Base-by-base conservation (phyloP, 53 echinoderm and acorn worm genomes). In the Antedon mediterranea region DNA sequence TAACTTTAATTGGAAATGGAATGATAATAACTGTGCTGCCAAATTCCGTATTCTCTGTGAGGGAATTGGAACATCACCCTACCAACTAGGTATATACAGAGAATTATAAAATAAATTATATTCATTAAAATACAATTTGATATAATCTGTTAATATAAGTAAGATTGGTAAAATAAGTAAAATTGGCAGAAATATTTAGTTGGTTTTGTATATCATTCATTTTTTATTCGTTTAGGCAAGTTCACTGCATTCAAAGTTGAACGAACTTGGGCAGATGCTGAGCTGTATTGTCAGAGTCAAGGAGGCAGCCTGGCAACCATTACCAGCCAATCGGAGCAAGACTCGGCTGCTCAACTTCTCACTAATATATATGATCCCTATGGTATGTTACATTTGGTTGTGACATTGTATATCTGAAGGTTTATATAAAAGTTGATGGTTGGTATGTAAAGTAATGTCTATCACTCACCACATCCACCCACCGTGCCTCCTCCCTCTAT, bases 271-370 rank as follows among this genome's bases (percentile, higher is more conserved):
- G 85, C 88, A 18, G 88, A 88, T 0, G 85, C 88, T 2, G 85
- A 82, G 72, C 33, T 70, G 26, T 72, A 81, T 72, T 88, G 88
- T 32, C 75, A 72, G 8, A 33, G 43, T 29, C 81, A 85, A 33
- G 88, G 81, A 0, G 88, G 88, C 34, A 82, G 78, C 4, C 72
- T 88, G 72, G 88, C 88, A 31, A 88, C 88, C 42, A 85, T 88
- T 32, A 32, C 28, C 0, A 85, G 71, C 31, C 80, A 85, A 32
- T 30, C 71, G 0, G 77, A 88, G 37, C 77, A 78, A 43, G 76
- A 78, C 31, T 28, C 74, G 18, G 71, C 85, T 33, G 29, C 33
- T 0, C 15, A 74, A 18, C 79, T 88, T 31, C 76, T 88, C 27
- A 77, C 71, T 34, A 32, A 33, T 15, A 71, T 85, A 27, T 88